Percentiles rank a stretch among this genome's conserved stretches.
phyloP scores from a whole-genome alignment of 2,797 vertebrate genomes.

The Delichon dasypus region DNA sequence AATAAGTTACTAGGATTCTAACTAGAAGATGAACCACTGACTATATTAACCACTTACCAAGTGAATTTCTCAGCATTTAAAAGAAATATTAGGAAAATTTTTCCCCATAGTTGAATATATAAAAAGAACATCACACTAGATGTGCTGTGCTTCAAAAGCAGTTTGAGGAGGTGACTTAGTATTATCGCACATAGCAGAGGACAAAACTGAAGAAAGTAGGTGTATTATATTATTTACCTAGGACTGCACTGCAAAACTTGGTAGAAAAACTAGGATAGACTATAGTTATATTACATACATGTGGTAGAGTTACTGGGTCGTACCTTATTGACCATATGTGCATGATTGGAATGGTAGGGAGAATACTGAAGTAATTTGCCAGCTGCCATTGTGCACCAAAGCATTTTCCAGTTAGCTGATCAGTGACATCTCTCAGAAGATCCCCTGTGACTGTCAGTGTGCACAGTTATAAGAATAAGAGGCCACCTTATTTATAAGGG shows the following conservation, averaged over 20 bases:
- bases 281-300: neutral
- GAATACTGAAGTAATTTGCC: neutral
- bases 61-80: neutral
- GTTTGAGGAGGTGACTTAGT: neutral
- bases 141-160: neutral
- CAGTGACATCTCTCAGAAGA: neutral
- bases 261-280: neutral
- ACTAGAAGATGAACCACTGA: neutral
- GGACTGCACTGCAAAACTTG: neutral
- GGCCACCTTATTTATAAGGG: neutral
- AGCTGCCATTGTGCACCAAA: neutral
- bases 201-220: neutral
- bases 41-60: neutral
- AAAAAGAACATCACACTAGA: neutral
- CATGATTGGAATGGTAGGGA: neutral
- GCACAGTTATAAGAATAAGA: neutral
- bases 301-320: neutral
- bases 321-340: neutral
- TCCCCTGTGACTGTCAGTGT: neutral
- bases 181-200: neutral
- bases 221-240: neutral
- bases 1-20: neutral
- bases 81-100: neutral
- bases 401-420: neutral
- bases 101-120: neutral